A percentile compares a stretch with the other conserved stretches of the same genome.
Evolutionary conservation across 2,113 vertebrate species (phyloP).

Genomic region (Pipra filicauda): DNA sequence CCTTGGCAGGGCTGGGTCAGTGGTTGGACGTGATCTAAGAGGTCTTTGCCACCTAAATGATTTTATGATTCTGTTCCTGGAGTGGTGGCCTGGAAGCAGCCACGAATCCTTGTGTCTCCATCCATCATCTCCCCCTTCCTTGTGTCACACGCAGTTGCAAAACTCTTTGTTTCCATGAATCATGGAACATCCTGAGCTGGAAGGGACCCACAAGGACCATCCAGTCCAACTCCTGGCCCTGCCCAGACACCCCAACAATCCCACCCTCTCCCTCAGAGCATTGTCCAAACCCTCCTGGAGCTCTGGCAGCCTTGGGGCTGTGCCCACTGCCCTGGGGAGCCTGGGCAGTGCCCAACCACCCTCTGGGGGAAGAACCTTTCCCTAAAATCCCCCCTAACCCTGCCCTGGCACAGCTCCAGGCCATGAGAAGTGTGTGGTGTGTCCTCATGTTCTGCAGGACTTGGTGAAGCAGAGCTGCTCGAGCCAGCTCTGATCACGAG

Average conservation of each 20-base stretch:
- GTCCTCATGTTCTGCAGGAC: neutral
- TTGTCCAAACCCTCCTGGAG: neutral
- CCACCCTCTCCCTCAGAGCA: neutral
- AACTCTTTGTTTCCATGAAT: neutral
- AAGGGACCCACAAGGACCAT: neutral
- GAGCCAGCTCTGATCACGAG: neutral
- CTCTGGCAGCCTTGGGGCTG: neutral
- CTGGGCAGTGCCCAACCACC: neutral
- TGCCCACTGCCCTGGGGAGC: neutral
- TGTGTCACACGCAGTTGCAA: rapidly evolving
- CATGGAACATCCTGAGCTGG: rapidly evolving
- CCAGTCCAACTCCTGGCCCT: rapidly evolving
- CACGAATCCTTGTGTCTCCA: neutral
- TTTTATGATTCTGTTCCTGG: rapidly evolving
- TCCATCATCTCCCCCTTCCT: neutral
- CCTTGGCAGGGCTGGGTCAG: neutral
- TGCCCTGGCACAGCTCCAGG: neutral
- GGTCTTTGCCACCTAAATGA: rapidly evolving
- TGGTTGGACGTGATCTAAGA: neutral
- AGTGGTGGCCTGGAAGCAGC: neutral
- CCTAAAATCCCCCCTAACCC: rapidly evolving
- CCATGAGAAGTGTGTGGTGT: rapidly evolving
- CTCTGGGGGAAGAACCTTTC: neutral
- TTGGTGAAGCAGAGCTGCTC: neutral
- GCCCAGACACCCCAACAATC: rapidly evolving